phyloP scores from a whole-genome alignment of 2,797 vertebrate species.

The Hyperoplus immaculatus region DNA sequence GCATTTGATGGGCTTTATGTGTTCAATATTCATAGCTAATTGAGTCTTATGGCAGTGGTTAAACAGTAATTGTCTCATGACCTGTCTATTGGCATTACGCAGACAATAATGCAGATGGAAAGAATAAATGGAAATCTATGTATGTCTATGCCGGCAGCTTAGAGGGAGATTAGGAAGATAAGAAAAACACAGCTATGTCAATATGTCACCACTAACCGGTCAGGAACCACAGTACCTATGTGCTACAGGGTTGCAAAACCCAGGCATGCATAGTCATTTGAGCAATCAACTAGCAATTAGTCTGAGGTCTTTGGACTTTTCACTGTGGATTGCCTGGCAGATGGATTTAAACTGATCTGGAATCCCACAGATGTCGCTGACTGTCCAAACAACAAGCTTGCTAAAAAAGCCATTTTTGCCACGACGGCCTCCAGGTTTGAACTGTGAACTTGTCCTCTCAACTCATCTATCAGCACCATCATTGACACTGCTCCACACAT shows the following conservation, averaged over 20 bases:
- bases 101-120: background rate
- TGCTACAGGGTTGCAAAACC: too few species aligned
- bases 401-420: slow-evolving; percentile 42
- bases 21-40: background rate
- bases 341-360: slow-evolving; percentile 34
- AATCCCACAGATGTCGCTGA: slow-evolving; percentile 47
- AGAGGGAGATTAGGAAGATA: too few species aligned
- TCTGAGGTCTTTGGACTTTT: slow-evolving; percentile 11
- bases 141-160: too few species aligned
- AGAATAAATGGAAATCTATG: too few species aligned
- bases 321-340: slow-evolving; percentile 15
- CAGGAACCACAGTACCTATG: too few species aligned
- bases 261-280: background rate
- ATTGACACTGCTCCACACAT: slow-evolving; percentile 34
- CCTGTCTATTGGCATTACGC: background rate
- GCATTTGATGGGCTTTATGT: background rate
- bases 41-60: slow-evolving; percentile 8
- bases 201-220: too few species aligned
- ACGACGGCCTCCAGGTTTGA: slow-evolving; percentile 61
- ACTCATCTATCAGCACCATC: slow-evolving; percentile 61
- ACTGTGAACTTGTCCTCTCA: slow-evolving; percentile 57
- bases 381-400: slow-evolving; percentile 42
- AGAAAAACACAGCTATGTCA: too few species aligned
- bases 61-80: background rate
- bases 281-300: slow-evolving; percentile 15